Evolutionary conservation across 2,888 invertebrate genomes (phyloP), one percentile per base, ranked within the genome.

Genomic region (Sussaba pulchella): DNA sequence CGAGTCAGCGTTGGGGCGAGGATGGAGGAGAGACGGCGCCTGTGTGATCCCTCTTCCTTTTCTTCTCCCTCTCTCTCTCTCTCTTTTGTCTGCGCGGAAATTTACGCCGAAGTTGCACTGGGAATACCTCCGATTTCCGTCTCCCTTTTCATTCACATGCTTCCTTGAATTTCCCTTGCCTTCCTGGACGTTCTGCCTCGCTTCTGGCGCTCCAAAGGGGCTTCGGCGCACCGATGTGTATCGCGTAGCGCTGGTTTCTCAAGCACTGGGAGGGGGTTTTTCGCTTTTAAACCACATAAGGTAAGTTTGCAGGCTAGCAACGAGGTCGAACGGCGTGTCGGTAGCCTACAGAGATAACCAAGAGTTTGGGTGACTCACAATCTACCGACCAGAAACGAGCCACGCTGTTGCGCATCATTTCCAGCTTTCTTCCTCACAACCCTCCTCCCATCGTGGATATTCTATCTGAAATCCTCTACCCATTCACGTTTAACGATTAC

Each of bases 81-180:
- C 83, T 82, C 78, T 83, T 75, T 83, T 81, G n/a, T n/a, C n/a
- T n/a, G 78, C 70, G 79, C 81, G 83, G 83, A 84, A 88, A 87
- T 88, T 86, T 87, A 86, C 86, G 85, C 82, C 82, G 80, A 80
- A 83, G 80, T 85, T 80, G 83, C 81, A 67, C 75, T 78, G 84
- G 81, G 86, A 87, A 85, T 88, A 87, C 83, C 82, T 52, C 70
- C 81, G 81, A 47, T 85, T 82, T 39, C 45, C 24, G n/a, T 69
- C 41, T 24, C 31, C 19, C 69, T 72, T 71, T 69, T 36, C 21
- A 39, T 59, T 52, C 39, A 31, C 39, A 19, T 39, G 21, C 21
- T 31, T 19, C 21, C 19, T 12, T 41, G 41, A 17, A 6, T 54
- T 69, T 69, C 31, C 50, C 24, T n/a, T 39, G 14, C 67, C 39